Conservation (phyloP, 2,797 vertebrate species). For the Vespertilio murinus region DNA sequence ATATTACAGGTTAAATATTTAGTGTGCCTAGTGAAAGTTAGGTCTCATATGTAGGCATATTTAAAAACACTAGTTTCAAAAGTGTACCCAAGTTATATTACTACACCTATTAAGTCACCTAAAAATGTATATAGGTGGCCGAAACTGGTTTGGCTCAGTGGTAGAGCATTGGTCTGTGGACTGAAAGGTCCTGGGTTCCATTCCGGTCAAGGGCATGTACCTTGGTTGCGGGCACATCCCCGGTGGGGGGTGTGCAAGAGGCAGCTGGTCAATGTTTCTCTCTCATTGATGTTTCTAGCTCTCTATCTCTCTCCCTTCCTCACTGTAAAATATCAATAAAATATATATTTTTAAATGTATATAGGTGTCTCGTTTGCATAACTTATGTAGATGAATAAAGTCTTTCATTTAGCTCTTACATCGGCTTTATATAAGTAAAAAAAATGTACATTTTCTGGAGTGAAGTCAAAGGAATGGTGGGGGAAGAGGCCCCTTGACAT, state of each 20-base stretch:
- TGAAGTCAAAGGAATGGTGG: not conserved
- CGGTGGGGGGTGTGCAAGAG: too few species aligned
- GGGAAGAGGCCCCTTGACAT: not conserved
- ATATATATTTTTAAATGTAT: too few species aligned
- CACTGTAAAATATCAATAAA: too few species aligned
- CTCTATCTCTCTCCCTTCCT: too few species aligned
- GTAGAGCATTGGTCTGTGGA: too few species aligned
- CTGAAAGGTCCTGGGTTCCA: too few species aligned
- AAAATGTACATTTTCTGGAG: not conserved
- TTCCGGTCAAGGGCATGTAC: too few species aligned
- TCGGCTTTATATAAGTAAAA: not conserved
- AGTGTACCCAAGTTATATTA: conserved; percentile 69
- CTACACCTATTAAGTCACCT: conserved; percentile 23
- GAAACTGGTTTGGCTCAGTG: too few species aligned
- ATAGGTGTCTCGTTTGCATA: conserved; percentile 66
- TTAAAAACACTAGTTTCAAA: not conserved
- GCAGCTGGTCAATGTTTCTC: too few species aligned
- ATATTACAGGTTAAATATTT: not conserved
- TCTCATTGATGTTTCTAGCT: too few species aligned
- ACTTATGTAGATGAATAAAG: conserved; percentile 60
- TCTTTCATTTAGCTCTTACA: conserved; percentile 46
- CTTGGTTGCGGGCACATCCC: too few species aligned
- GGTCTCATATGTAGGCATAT: not conserved
- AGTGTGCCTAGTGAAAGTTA: not conserved
- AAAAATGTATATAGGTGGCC: too few species aligned